A percentile compares a stretch with the other conserved stretches of the same genome.
These are phyloP conservation scores for Podiceps cristatus DNA, from an alignment of 2,113 vertebrate species.

Conservation along the genomic window DNA sequence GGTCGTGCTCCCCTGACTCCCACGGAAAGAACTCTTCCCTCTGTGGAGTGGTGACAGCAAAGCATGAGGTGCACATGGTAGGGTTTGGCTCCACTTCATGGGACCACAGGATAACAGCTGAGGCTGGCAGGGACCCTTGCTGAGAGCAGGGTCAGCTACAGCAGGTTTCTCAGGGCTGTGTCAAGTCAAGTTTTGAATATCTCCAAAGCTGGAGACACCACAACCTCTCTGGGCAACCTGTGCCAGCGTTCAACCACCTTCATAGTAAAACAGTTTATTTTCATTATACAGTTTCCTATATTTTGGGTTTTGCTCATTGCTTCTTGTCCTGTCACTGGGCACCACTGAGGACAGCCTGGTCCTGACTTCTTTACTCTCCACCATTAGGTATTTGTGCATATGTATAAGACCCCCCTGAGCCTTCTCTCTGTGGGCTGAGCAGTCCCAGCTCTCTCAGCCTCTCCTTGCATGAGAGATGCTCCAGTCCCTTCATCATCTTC, in stretches of 20 bases:
- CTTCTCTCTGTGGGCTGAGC: neutral
- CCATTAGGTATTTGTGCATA: neutral
- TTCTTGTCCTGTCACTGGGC: neutral
- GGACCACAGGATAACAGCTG: neutral
- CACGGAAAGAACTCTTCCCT: neutral
- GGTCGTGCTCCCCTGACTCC: rapidly evolving
- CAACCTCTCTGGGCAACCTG: neutral
- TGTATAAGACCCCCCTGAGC: neutral
- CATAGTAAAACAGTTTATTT: neutral
- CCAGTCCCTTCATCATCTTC: neutral
- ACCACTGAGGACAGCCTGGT: neutral
- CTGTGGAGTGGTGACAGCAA: rapidly evolving
- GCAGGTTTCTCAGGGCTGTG: neutral
- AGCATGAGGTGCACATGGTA: neutral
- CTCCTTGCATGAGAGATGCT: neutral
- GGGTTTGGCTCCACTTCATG: neutral
- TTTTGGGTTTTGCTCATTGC: neutral
- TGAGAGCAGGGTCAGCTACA: neutral
- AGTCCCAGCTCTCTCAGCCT: neutral
- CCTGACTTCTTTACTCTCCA: neutral
- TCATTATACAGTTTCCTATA: neutral
- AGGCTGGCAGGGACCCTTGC: neutral
- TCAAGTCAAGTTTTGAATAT: neutral
- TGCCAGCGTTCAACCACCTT: neutral
- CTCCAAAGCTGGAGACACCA: neutral